Percentiles rank a stretch among this genome's conserved stretches.
Conservation (phyloP, 2,113 vertebrate species). For the Callaeas wilsoni region DNA sequence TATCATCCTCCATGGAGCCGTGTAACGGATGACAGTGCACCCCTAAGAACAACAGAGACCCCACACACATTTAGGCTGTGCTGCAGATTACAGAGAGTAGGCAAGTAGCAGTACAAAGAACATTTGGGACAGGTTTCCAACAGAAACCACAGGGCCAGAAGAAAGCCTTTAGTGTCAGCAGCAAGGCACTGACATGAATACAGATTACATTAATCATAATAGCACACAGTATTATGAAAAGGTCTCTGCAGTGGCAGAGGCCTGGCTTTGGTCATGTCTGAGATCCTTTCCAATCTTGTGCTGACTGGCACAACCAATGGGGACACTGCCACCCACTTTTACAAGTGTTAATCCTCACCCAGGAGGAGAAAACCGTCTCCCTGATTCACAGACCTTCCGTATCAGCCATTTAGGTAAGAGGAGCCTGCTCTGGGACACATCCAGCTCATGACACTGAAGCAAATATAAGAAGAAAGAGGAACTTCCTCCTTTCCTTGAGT, state of each 20-base stretch:
- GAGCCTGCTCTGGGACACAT: not conserved
- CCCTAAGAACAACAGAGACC: constrained; percentile 73
- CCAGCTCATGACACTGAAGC: not conserved
- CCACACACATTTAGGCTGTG: not conserved
- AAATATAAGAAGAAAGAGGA: not conserved
- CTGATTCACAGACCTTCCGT: not conserved
- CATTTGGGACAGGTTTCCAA: not conserved
- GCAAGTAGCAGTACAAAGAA: not conserved
- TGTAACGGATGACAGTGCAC: constrained; percentile 89
- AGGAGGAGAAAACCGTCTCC: not conserved
- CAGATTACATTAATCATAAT: not conserved
- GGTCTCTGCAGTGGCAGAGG: not conserved
- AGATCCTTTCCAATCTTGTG: not conserved
- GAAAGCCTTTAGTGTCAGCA: not conserved
- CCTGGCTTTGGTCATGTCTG: not conserved
- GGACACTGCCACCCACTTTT: not conserved
- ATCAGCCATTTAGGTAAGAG: not conserved
- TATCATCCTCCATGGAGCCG: constrained; percentile 84
- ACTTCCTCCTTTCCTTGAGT: not conserved
- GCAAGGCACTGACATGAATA: not conserved
- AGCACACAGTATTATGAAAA: not conserved
- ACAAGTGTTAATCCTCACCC: not conserved
- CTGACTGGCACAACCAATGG: not conserved
- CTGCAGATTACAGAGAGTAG: not conserved
- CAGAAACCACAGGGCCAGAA: not conserved